Percentiles rank a stretch among this genome's conserved stretches.
These are phyloP conservation scores for Lagocephalus sceleratus DNA, from an alignment of 2,797 vertebrate genomes.

Conservation along the genomic window DNA sequence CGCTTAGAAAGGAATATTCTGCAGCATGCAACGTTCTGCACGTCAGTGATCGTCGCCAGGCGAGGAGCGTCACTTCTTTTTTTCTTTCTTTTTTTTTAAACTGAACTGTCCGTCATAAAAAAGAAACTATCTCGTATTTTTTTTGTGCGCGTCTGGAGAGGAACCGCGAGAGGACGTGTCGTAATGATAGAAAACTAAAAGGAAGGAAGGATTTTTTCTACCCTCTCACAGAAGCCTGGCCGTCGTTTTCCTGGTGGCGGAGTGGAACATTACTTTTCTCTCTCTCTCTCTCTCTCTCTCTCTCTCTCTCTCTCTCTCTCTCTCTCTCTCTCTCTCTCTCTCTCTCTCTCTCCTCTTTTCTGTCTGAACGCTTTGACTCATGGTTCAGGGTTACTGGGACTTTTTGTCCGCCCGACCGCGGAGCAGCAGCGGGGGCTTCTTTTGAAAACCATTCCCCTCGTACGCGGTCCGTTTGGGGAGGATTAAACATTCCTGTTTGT, in stretches of 20 bases:
- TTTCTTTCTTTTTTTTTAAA: constrained; percentile 25
- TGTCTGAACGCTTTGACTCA: constrained; percentile 48
- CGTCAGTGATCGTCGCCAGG: constrained; percentile 49
- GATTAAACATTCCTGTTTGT: constrained; percentile 72
- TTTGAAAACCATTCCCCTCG: neutral
- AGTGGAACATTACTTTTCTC: constrained; percentile 63
- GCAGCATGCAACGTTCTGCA: constrained; percentile 49
- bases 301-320: too few relatives aligned
- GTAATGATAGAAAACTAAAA: constrained; percentile 76
- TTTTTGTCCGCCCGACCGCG: constrained; percentile 51
- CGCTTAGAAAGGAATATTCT: constrained; percentile 29
- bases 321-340: constrained; percentile 40
- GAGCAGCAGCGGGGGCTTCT: constrained; percentile 19
- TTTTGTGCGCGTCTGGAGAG: constrained; percentile 38
- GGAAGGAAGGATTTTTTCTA: constrained; percentile 76
- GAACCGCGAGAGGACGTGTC: constrained; percentile 69
- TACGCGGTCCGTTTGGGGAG: constrained; percentile 56
- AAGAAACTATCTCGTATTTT: constrained; percentile 22
- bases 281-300: too few relatives aligned
- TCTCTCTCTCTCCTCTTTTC: constrained; percentile 9
- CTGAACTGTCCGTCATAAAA: neutral
- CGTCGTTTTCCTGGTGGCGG: constrained; percentile 67
- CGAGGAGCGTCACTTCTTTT: constrained; percentile 50
- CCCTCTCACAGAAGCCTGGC: constrained; percentile 53
- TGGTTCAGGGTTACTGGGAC: constrained; percentile 31